Evolutionary conservation across 2,113 vertebrate genomes (phyloP).

Genomic region (Ariopsis seemanni): DNA sequence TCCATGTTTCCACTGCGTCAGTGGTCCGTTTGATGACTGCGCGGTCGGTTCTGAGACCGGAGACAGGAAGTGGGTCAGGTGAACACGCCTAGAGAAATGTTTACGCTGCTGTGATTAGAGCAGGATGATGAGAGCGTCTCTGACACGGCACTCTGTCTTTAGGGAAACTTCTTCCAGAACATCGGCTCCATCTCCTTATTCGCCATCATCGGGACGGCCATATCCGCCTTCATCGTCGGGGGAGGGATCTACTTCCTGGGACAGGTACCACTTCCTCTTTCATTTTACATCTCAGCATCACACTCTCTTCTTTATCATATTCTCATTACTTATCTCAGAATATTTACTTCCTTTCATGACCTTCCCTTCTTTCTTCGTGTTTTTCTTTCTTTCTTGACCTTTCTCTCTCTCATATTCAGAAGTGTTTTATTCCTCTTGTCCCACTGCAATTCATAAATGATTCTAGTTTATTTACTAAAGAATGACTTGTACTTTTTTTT

Average conservation of each 20-base stretch:
- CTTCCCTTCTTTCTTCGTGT: neutral
- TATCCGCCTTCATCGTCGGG: conserved; percentile 97
- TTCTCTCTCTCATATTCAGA: neutral
- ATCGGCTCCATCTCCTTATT: conserved; percentile 97
- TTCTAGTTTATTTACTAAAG: neutral
- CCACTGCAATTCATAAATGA: neutral
- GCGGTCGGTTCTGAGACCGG: no score
- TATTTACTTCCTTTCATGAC: neutral
- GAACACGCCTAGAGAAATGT: neutral
- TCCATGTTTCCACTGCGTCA: neutral
- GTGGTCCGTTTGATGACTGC: neutral
- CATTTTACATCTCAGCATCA: no score
- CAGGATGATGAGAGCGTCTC: neutral
- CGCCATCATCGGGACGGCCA: conserved; percentile 93
- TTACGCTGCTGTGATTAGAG: neutral
- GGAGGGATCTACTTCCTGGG: conserved; percentile 98
- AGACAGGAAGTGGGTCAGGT: no score
- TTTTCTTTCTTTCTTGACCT: no score
- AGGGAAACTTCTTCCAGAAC: conserved; percentile 99
- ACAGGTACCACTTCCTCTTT: conserved; percentile 74
- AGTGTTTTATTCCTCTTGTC: neutral
- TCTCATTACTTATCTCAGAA: no score
- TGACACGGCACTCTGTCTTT: conserved; percentile 37
- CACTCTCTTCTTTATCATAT: no score
- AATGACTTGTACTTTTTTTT: neutral